Percentiles rank a stretch among this genome's conserved stretches.
phyloP scores from a whole-genome alignment of 2,113 vertebrate genomes.

The Dasyurus viverrinus region DNA sequence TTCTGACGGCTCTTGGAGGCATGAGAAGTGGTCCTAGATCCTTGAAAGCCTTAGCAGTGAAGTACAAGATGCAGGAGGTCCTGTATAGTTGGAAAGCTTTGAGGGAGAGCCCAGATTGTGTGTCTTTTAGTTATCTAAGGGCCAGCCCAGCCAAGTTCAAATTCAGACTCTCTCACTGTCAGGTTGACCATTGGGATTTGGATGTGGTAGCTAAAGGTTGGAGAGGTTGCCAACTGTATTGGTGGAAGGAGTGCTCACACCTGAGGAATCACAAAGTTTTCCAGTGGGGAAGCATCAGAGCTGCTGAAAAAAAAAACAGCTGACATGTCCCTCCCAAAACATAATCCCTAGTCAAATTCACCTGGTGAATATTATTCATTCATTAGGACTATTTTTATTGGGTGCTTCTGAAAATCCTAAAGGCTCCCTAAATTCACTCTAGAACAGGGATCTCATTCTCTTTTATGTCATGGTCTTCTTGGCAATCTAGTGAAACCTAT shows the following conservation, averaged over 20 bases:
- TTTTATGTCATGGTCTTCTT: not conserved
- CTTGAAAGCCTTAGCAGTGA: not conserved
- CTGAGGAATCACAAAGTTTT: not conserved
- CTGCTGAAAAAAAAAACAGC: too few relatives aligned
- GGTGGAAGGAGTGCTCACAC: not conserved
- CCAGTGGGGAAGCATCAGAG: not conserved
- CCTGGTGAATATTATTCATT: not conserved
- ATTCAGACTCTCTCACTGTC: not conserved
- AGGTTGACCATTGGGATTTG: not conserved
- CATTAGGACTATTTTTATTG: not conserved
- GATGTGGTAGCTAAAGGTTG: not conserved
- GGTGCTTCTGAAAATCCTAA: not conserved
- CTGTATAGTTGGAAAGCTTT: not conserved
- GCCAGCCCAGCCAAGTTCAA: not conserved
- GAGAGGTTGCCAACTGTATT: not conserved
- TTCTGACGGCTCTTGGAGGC: not conserved
- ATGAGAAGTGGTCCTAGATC: not conserved
- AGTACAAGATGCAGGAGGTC: too few relatives aligned
- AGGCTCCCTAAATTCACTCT: not conserved
- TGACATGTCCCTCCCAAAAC: rapidly evolving
- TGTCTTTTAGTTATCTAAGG: not conserved
- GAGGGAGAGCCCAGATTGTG: not conserved
- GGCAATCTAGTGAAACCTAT: not conserved
- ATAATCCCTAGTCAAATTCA: not conserved
- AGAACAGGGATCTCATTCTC: not conserved